phyloP scores from a whole-genome alignment of 2,888 invertebrate genomes.

The Limnephilus lunatus region DNA sequence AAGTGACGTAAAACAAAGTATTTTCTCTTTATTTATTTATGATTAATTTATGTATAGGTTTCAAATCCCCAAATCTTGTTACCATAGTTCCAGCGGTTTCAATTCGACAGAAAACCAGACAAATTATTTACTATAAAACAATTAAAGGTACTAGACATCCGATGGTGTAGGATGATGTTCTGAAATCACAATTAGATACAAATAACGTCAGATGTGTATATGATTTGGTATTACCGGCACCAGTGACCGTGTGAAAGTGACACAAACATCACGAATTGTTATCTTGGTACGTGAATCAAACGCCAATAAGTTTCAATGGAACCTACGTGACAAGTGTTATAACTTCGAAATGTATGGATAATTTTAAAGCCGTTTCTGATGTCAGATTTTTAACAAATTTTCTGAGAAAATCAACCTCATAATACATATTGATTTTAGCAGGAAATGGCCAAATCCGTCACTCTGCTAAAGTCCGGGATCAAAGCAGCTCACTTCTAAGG shows the following conservation, averaged over 20 bases:
- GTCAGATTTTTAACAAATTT: not conserved
- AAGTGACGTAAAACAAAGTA: too few species aligned
- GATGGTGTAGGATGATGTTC: not conserved
- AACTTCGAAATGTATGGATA: not conserved
- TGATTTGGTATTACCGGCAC: not conserved
- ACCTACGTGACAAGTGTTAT: not conserved
- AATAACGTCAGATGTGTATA: not conserved
- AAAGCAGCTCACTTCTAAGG: too few species aligned
- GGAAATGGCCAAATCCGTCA: too few species aligned
- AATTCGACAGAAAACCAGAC: not conserved
- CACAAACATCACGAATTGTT: not conserved
- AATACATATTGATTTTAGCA: not conserved
- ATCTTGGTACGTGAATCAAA: not conserved
- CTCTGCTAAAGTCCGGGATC: too few species aligned
- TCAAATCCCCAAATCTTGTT: too few species aligned
- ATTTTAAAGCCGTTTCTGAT: not conserved
- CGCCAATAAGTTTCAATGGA: not conserved
- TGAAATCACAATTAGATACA: not conserved
- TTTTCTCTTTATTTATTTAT: too few species aligned
- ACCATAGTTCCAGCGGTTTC: not conserved
- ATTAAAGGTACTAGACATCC: not conserved
- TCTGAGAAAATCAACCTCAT: too few species aligned
- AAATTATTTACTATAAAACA: not conserved
- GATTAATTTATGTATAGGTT: too few species aligned
- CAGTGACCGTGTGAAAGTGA: conserved; percentile 11